phyloP scores from a whole-genome alignment of 2,113 vertebrate genomes.

The Montifringilla adamsi region DNA sequence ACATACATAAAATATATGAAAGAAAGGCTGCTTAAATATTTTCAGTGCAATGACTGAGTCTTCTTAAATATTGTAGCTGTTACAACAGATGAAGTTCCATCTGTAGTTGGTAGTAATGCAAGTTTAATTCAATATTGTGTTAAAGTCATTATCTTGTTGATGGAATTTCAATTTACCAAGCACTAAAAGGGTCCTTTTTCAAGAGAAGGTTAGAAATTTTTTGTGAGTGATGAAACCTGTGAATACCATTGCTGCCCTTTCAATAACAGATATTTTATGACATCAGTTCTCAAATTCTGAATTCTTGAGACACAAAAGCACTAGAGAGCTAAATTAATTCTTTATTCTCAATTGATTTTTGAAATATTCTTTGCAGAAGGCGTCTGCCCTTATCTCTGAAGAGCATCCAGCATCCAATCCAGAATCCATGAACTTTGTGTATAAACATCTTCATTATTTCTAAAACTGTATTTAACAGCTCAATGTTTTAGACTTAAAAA shows the following conservation, averaged over 20 bases:
- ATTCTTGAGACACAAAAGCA: not conserved
- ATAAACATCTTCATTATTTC: not conserved
- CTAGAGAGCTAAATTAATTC: not conserved
- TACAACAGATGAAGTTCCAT: conserved; percentile 49
- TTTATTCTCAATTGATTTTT: not conserved
- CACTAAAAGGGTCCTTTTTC: not conserved
- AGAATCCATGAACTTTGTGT: not conserved
- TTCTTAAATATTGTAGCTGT: conserved; percentile 35
- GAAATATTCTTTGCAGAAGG: not conserved
- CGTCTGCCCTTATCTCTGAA: not conserved
- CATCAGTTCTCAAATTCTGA: not conserved
- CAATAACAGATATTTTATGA: not conserved
- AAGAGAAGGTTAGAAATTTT: not conserved
- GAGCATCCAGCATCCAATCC: not conserved
- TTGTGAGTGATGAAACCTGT: not conserved
- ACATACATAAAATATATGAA: not conserved
- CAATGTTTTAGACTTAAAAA: not conserved
- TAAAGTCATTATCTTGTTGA: conserved; percentile 6
- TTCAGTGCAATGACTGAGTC: not conserved
- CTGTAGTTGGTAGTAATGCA: conserved; percentile 1
- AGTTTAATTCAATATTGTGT: conserved; percentile 3
- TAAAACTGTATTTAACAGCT: not conserved
- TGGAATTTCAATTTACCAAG: not conserved
- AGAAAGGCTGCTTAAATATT: conserved; percentile 24
- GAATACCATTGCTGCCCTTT: not conserved